Percentiles rank a stretch among this genome's conserved stretches.
phyloP scores from a whole-genome alignment of 2,113 vertebrate species.

The rat (Rattus norvegicus) region GRCr8 NC_086028.1:94238501-94239000 shows the following conservation, averaged over 20 bases:
- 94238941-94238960: constrained; percentile 62
- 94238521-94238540: constrained; percentile 70
- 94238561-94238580: constrained; percentile 74
- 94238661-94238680: constrained; percentile 44
- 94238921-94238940: constrained; percentile 53
- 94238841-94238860: constrained; percentile 52
- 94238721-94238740: constrained; percentile 28
- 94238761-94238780: constrained; percentile 55
- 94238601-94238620: constrained; percentile 39
- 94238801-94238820: constrained; percentile 45
- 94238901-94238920: constrained; percentile 35
- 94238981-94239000: constrained; percentile 64
- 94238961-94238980: constrained; percentile 61
- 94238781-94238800: constrained; percentile 61
- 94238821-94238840: constrained; percentile 55
- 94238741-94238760: constrained; percentile 17
- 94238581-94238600: constrained; percentile 47
- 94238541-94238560: constrained; percentile 71
- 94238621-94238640: constrained; percentile 67
- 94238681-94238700: constrained; percentile 63
- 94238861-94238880: constrained; percentile 36
- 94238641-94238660: constrained; percentile 46
- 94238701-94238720: background rate
- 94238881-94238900: constrained; percentile 52
- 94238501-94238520: constrained; percentile 66